Base-by-base conservation (phyloP, 2,113 vertebrate genomes). In the Daphoenositta chrysoptera region DNA sequence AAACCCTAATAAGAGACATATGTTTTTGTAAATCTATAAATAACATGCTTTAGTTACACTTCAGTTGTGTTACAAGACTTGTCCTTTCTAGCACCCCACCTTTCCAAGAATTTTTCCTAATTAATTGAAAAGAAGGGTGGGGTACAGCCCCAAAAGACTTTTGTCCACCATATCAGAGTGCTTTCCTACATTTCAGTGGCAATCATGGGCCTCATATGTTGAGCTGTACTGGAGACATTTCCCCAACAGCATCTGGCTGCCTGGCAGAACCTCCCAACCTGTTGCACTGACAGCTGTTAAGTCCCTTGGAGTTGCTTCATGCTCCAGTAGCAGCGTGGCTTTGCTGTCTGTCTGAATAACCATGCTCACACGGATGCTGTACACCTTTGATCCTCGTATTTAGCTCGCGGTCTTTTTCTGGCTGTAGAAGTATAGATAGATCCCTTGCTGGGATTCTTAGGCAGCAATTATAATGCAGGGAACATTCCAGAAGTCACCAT, bases 241-340 rank as follows among this genome's bases (percentile, higher is more conserved):
- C 87, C 81, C 54, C 63, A 84, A 39, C 37, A 93, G 91, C 96
- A 96, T 96, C 94, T 97, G 97, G 61, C 56, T 87, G 75, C 93
- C 94, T 94, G 95, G 96, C 85, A 93, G 86, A 85, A 47, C 35
- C 47, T 85, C 57, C 54, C 83, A 58, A 37, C 47, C 89, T 89
- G 61, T 73, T 95, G 89, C 66, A 63, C 91, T 65, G 77, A 76
- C 64, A 80, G 79, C 80, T 93, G 71, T 71, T 93, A 58, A 64
- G 40, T 80, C 84, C 79, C 71, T 76, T 76, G 54, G 71, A 87
- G 79, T 5, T 79, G 53, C 33, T 97, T 95, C 80, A n/a, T 40
- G 70, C 75, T 96, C 70, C 68, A 79, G 78, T 48, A 69, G 48
- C 71, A 73, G n/a, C 5, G 0, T 13, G 73, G 69, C 53, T 90